Base-by-base conservation (phyloP, 2,113 vertebrate species). In the Pseudopipra pipra region DNA sequence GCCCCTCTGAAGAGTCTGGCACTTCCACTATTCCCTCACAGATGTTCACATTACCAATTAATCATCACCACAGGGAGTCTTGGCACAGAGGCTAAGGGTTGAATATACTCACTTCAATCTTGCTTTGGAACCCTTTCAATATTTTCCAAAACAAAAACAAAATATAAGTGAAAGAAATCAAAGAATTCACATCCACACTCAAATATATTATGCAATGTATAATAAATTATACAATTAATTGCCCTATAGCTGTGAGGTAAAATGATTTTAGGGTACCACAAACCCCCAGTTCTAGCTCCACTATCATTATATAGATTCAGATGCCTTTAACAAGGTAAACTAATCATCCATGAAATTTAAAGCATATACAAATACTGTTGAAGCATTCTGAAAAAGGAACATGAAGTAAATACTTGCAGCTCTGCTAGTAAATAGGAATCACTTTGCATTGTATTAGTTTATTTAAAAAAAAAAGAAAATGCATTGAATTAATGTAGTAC, bases 41-140 rank as follows among this genome's bases (percentile, higher is more conserved):
- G 78, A 92, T 87, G 80, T 92, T 87, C 70, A 89, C 31, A 56
- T 79, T 73, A 68, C 62, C 78, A 91, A 82, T 95, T 92, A 81
- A 94, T 78, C 86, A 91, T 78, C 91, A 94, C 62, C 58, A 81
- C 49, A 66, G 81, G 62, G 62, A 85, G 41, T 18, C 54, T 70
- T 54, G 37, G 74, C 81, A 89, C 56, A 89, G 46, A 94, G 37
- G 82, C 41, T 44, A 91, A 79, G 37, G 49, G 75, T 27, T 91
- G 37, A 85, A 85, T 31, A 83, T 2, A 84, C 14, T 71, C 61
- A 70, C 35, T 90, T 88, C 59, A 89, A 37, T 88, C 58, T 93
- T 80, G 23, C 39, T 81, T 76, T 39, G 44, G 68, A 90, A 87
- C 14, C 33, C 19, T 63, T 87, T 87, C 56, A 72, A 2, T 61